Evolutionary conservation across 2,888 invertebrate species (phyloP).

Genomic region (Halictus quadricinctus): DNA sequence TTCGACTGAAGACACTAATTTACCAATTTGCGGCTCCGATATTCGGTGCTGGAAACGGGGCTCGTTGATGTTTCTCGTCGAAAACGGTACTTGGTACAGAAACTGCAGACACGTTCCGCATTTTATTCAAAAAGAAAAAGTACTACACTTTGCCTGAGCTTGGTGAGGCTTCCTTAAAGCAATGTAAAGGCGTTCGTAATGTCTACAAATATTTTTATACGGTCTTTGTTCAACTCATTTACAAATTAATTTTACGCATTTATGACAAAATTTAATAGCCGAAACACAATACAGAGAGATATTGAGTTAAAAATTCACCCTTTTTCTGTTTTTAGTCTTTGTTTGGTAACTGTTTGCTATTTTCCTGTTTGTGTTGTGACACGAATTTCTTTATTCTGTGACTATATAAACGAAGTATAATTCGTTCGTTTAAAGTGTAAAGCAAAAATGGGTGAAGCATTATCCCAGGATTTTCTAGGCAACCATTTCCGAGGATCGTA

Average conservation of each 20-base stretch:
- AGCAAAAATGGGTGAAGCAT: background rate
- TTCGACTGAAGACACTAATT: background rate
- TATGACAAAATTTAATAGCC: background rate
- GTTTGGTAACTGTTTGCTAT: too few relatives aligned
- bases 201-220: background rate
- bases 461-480: background rate
- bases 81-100: background rate
- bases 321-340: too few relatives aligned
- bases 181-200: background rate
- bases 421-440: background rate
- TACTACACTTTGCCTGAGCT: background rate
- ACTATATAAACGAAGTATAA: background rate
- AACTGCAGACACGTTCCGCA: background rate
- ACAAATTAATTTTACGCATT: background rate
- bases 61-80: background rate
- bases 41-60: background rate
- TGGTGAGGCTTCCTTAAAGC: background rate
- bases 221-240: background rate
- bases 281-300: too few relatives aligned
- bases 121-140: background rate
- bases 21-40: background rate
- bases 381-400: too few relatives aligned
- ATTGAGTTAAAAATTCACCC: too few relatives aligned
- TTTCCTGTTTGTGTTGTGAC: too few relatives aligned
- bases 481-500: background rate